Evolutionary conservation across 2,888 invertebrate genomes (phyloP), one percentile per base, ranked within the genome.

Genomic region (Coenonympha arcania): DNA sequence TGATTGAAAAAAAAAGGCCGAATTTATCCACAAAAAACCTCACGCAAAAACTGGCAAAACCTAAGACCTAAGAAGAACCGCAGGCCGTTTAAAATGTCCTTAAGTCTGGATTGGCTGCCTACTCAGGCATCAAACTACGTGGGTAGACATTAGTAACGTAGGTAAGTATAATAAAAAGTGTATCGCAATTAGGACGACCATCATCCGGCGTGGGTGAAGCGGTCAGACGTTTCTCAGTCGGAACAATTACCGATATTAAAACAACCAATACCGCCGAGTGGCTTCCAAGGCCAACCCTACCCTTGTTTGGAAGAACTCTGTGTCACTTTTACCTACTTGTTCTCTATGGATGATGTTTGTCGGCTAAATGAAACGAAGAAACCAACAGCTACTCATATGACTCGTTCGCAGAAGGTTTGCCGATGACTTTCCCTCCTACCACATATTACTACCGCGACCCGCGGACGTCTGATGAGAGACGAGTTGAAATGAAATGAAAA

Each of bases 181-280:
- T 59, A 59, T 50, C 56, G 55, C 59, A 59, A 62, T 62, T 64
- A 63, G 59, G 48, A 46, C 51, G 55, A 51, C 55, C 62, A 61
- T 57, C 57, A 40, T 28, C 20, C 55, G 37, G 58, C 73, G 83
- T 83, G 72, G 84, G 83, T 60, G 72, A 67, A 68, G 59, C 58
- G 62, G 69, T 62, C 71, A 61, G 65, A 63, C 70, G 68, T 67
- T 68, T 78, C 79, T 77, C 78, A 83, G 79, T 82, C 77, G 71
- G 71, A 66, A 66, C 84, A 84, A 85, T 84, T 84, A 81, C 77
- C 73, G 65, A 70, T 73, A 78, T 82, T 80, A 79, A 82, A 76
- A 78, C 72, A 71, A 68, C 75, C 76, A 73, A 82, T 79, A 78
- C 68, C 61, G 58, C 46, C 60, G 73, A 71, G 83, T 83, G 79